phyloP scores from a whole-genome alignment of 1,140 invertebrate species.

The Drosophila watanabei region DNA sequence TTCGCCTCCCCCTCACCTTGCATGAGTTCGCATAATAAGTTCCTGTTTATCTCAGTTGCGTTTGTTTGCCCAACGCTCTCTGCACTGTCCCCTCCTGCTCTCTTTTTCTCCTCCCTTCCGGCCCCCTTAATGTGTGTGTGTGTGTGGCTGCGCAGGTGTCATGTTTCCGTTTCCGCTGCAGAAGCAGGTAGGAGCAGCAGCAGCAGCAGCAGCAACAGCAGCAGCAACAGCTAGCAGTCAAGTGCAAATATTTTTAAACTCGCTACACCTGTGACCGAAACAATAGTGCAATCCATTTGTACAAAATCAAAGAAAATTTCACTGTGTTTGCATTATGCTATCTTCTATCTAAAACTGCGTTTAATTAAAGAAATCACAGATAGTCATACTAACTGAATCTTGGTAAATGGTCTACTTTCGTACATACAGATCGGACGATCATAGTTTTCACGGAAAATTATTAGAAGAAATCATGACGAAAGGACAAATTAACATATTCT shows the following conservation, averaged over 20 bases:
- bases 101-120: no score
- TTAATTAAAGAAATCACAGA: no score
- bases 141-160: constrained; percentile 70
- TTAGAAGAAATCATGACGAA: no score
- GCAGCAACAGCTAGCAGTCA: constrained; percentile 45
- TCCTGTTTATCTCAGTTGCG: constrained; percentile 76
- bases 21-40: constrained; percentile 80
- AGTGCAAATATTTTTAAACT: constrained; percentile 76
- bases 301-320: not conserved
- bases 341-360: not conserved
- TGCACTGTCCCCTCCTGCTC: constrained; percentile 10
- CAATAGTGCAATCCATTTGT: not conserved
- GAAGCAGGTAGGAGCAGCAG: constrained; percentile 22
- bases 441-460: no score
- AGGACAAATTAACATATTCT: no score
- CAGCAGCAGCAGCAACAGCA: constrained; percentile 13
- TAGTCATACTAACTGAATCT: no score
- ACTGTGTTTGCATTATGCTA: not conserved
- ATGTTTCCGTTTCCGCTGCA: constrained; percentile 77
- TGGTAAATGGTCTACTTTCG: not conserved
- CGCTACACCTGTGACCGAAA: constrained; percentile 7
- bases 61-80: constrained; percentile 60
- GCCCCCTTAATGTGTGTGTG: constrained; percentile 33
- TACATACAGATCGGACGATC: not conserved
- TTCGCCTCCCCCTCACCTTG: constrained; percentile 31